Conservation (phyloP, 2,888 invertebrate species). For the Stenodema calcarata region DNA sequence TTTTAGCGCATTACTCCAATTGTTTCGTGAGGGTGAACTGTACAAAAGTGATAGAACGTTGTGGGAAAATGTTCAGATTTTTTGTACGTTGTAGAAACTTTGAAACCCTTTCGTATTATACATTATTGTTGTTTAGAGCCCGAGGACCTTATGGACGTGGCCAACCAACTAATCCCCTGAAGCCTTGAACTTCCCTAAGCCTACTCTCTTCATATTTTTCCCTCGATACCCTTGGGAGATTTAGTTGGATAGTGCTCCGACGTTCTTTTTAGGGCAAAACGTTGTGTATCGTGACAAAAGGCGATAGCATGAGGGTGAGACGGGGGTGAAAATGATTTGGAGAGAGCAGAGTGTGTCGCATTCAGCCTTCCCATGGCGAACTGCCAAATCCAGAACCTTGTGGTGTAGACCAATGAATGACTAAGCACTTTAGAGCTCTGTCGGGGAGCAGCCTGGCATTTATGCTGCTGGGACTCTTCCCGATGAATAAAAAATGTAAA, state of each 20-base stretch:
- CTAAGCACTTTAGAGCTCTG: background rate
- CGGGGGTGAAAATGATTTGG: background rate
- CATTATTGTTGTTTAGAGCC: background rate
- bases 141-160: background rate
- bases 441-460: background rate
- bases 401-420: slow-evolving; percentile 17
- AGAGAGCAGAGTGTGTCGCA: slow-evolving; percentile 2
- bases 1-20: too few relatives aligned
- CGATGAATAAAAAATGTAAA: background rate
- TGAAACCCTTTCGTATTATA: background rate
- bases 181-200: background rate
- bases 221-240: background rate
- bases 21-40: too few relatives aligned
- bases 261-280: slow-evolving; percentile 15
- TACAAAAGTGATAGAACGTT: too few relatives aligned
- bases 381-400: background rate
- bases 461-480: background rate
- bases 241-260: background rate
- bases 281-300: slow-evolving; percentile 6
- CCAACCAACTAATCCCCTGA: background rate
- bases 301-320: background rate
- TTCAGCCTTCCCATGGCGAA: background rate
- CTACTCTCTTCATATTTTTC: background rate
- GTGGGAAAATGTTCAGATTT: background rate
- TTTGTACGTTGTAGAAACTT: background rate